Base-by-base conservation (phyloP, 2,888 invertebrate species). In the Taenaris catops region DNA sequence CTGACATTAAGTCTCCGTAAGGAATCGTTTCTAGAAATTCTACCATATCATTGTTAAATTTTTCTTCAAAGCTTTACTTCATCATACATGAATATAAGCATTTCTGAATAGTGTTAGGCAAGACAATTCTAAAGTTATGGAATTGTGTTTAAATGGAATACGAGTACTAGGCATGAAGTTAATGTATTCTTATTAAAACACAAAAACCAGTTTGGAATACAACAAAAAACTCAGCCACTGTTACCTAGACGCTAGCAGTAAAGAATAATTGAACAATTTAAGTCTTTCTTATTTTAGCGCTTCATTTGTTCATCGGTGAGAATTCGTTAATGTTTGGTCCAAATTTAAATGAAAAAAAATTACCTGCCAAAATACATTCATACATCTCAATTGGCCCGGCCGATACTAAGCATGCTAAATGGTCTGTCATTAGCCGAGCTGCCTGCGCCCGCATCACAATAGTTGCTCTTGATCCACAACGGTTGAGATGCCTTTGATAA, bases 361-460 rank as follows among this genome's bases (percentile, higher is more conserved):
- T 41, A 46, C 50, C 55, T 54, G 59, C 57, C 62, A 61, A 61
- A 62, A 58, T 51, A 55, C 51, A 48, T 46, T 45, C 34, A 26
- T 61, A 74, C 66, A 49, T 57, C 68, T 76, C 74, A 70, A 75
- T 75, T 17, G 19, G 19, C 7, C 60, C 60, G 51, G 58, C 58
- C 53, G 51, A 34, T 46, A 38, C 31, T 41, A 34, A 41, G 31
- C 38, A 38, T 55, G 64, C 69, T 73, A 74, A 79, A 75, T 69
- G 65, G 60, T 62, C 59, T 57, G 70, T 75, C 73, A 70, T 74
- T 75, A 74, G 40, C 35, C 51, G 51, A 54, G 58, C 34, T 41
- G 29, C 34, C 18, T 55, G 53, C 55, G 56, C 51, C 55, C 58
- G 55, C 53, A 49, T 49, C 53, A 66, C 66, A 68, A 73, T 70